Percentiles rank a stretch among this genome's conserved stretches.
Conservation (phyloP, 1,140 invertebrate species). For the Lepidostoma basale region DNA sequence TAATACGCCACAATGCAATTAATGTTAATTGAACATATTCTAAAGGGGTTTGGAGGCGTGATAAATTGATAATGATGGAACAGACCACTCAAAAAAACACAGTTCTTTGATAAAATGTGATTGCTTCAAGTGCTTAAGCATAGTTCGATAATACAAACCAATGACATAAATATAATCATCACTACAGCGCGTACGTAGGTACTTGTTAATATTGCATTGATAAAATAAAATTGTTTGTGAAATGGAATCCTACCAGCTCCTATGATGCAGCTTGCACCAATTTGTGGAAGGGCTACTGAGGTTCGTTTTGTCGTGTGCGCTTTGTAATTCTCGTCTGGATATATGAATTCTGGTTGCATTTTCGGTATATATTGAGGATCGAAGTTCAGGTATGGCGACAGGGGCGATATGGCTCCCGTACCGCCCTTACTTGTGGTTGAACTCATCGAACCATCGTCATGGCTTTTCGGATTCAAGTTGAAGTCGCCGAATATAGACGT, state of each 20-base stretch:
- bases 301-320: conserved; percentile 58
- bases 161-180: neutral
- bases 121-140: too few species aligned
- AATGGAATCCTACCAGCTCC: conserved; percentile 65
- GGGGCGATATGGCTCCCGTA: conserved; percentile 45
- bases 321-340: conserved; percentile 74
- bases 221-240: too few species aligned
- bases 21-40: too few species aligned
- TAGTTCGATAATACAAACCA: neutral
- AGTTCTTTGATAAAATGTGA: too few species aligned
- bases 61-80: too few species aligned
- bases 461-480: neutral
- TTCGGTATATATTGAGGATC: conserved; percentile 83
- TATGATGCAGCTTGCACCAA: conserved; percentile 84
- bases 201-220: too few species aligned
- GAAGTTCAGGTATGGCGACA: conserved; percentile 93
- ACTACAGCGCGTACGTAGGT: too few species aligned
- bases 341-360: conserved; percentile 90
- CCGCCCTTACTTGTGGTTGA: conserved; percentile 13
- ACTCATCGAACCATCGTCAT: conserved; percentile 8
- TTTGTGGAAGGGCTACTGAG: conserved; percentile 88
- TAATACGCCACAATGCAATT: too few species aligned
- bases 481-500: conserved; percentile 34
- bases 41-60: too few species aligned
- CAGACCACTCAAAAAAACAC: too few species aligned